Percentiles rank a stretch among this genome's conserved stretches.
These are phyloP conservation scores for Parazoanthus swiftii DNA, from an alignment of 92 coral and sea anemone genomes.

Conservation along the genomic window DNA sequence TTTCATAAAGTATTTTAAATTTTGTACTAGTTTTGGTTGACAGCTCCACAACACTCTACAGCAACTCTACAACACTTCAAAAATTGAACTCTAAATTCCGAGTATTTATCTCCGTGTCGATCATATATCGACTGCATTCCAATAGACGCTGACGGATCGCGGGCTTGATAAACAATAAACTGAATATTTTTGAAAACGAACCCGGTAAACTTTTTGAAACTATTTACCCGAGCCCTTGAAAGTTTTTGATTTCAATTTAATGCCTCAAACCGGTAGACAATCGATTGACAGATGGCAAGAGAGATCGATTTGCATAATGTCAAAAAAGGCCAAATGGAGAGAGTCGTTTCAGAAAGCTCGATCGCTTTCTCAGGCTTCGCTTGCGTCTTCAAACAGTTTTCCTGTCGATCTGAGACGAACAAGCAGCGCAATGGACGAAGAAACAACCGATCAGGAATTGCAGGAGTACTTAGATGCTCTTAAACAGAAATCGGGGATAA, in stretches of 20 bases:
- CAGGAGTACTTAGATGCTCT: conserved; percentile 79
- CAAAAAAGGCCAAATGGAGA: conserved; percentile 73
- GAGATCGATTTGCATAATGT: conserved; percentile 46
- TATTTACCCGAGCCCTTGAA: neutral
- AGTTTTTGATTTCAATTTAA: neutral
- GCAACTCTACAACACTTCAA: neutral
- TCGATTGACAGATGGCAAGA: conserved; percentile 16
- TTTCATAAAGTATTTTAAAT: too few relatives aligned
- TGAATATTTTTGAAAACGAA: neutral
- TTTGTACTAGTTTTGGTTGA: neutral
- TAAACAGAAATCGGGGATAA: conserved; percentile 87
- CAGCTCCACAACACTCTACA: neutral
- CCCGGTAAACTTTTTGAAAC: neutral
- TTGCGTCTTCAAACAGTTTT: conserved; percentile 16
- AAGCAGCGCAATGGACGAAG: conserved; percentile 77
- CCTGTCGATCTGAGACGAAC: conserved; percentile 39
- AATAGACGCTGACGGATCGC: neutral
- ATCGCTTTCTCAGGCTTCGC: conserved; percentile 67
- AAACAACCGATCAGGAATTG: conserved; percentile 75
- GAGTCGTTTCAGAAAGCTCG: conserved; percentile 80
- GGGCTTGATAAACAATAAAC: neutral
- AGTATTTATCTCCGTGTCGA: neutral
- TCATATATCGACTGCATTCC: conserved; percentile 29
- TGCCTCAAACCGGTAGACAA: neutral
- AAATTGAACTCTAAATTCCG: too few relatives aligned